These are phyloP conservation scores for Dioctria linearis DNA, from an alignment of 2,888 invertebrate genomes.

Conservation along the genomic window DNA sequence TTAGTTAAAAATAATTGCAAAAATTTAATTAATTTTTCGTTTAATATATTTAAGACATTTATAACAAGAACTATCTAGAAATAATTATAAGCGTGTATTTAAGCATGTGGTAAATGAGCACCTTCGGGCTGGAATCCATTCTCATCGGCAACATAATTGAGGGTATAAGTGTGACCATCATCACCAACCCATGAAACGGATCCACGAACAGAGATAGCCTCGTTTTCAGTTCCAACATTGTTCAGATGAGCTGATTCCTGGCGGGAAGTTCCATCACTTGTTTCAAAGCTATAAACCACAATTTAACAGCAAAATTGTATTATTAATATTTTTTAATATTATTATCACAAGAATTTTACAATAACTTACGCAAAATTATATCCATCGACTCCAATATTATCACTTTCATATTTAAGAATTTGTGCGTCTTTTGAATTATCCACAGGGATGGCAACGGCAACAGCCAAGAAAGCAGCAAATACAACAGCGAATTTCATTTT, in stretches of 20 bases:
- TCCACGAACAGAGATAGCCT: constrained; percentile 70
- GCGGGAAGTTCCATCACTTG: constrained; percentile 71
- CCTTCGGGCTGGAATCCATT: constrained; percentile 73
- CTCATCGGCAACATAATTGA: constrained; percentile 73
- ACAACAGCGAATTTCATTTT: constrained; percentile 64
- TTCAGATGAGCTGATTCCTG: constrained; percentile 70
- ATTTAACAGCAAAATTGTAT: neutral
- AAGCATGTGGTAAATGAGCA: constrained; percentile 64
- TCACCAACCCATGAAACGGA: constrained; percentile 70
- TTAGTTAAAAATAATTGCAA: too few relatives aligned
- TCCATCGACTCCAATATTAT: constrained; percentile 73
- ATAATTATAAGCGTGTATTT: neutral
- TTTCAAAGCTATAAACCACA: constrained; percentile 66
- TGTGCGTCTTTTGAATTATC: constrained; percentile 57
- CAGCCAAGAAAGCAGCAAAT: constrained; percentile 59
- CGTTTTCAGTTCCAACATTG: constrained; percentile 70
- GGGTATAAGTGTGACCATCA: constrained; percentile 71
- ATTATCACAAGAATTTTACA: neutral
- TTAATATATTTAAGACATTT: too few relatives aligned
- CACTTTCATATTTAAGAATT: constrained; percentile 63
- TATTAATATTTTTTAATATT: neutral
- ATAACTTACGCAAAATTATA: constrained; percentile 73
- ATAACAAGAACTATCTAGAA: neutral
- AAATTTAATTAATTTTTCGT: too few relatives aligned
- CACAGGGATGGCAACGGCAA: constrained; percentile 50